Conservation (phyloP, 2,888 invertebrate genomes). For the Zygaena filipendulae region DNA sequence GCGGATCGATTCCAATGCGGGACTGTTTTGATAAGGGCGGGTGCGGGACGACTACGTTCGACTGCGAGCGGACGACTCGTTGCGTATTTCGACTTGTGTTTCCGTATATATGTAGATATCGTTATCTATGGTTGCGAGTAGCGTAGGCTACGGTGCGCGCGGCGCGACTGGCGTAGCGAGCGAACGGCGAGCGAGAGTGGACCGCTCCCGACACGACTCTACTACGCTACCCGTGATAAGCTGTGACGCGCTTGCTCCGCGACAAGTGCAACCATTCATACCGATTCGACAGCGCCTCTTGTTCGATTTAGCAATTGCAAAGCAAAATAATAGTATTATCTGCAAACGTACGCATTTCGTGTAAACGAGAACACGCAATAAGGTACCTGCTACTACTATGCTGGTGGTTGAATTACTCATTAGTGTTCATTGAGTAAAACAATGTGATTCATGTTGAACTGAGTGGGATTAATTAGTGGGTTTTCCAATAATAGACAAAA, state of each 20-base stretch:
- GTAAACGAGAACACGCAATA: too few relatives aligned
- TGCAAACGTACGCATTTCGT: too few relatives aligned
- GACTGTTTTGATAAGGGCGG: slow-evolving; percentile 47
- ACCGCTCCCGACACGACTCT: slow-evolving; percentile 8
- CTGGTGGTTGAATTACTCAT: too few relatives aligned
- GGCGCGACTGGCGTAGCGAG: slow-evolving; percentile 39
- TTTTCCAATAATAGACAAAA: too few relatives aligned
- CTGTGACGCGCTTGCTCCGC: slow-evolving; percentile 22
- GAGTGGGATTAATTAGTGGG: too few relatives aligned
- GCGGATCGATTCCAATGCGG: slow-evolving; percentile 57
- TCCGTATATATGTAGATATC: too few relatives aligned
- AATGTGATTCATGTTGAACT: too few relatives aligned
- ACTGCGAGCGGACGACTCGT: slow-evolving; percentile 10
- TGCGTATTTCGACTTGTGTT: too few relatives aligned
- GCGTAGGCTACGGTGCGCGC: slow-evolving; percentile 43
- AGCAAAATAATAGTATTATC: slow-evolving; percentile 26
- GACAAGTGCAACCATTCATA: slow-evolving; percentile 52
- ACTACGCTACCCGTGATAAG: slow-evolving; percentile 22
- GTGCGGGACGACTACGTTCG: slow-evolving; percentile 18
- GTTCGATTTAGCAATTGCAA: slow-evolving; percentile 24
- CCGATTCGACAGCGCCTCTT: slow-evolving; percentile 21
- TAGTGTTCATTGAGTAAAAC: too few relatives aligned
- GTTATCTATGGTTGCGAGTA: slow-evolving; percentile 21
- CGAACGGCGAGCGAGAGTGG: slow-evolving; percentile 6
- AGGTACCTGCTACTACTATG: too few relatives aligned